phyloP scores from a whole-genome alignment of 2,113 vertebrate genomes.

The Rhadina sibilatrix region DNA sequence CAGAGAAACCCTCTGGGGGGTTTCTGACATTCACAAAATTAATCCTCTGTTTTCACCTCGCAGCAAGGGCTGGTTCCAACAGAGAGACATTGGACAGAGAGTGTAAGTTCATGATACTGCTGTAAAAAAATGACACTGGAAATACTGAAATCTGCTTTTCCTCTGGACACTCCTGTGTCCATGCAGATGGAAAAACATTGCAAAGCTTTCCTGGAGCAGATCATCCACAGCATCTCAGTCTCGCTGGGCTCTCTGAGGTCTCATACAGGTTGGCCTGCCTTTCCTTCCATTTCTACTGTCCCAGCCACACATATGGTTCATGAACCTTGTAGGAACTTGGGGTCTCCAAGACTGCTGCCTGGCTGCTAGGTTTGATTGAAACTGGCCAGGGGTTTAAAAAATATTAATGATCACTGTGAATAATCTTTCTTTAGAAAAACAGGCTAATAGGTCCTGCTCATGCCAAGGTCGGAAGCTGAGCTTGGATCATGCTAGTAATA shows the following conservation, averaged over 20 bases:
- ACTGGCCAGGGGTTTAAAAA: neutral
- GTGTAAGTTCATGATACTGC: neutral
- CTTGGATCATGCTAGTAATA: neutral
- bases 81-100: neutral
- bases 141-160: neutral
- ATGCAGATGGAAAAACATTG: neutral
- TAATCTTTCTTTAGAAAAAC: neutral
- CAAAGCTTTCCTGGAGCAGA: fast-evolving
- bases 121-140: neutral
- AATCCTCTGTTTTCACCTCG: neutral
- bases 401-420: neutral
- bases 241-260: neutral
- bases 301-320: neutral
- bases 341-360: neutral
- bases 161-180: neutral
- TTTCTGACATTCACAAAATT: neutral
- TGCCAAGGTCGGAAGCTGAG: neutral
- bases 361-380: neutral
- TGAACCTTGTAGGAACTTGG: neutral
- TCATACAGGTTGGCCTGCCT: neutral
- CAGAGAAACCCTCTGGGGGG: neutral
- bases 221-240: neutral
- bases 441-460: neutral
- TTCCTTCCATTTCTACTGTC: neutral
- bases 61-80: neutral